A percentile compares a stretch with the other conserved stretches of the same genome.
phyloP scores from a whole-genome alignment of 1,140 invertebrate genomes.

The Mactra quadrangularis region DNA sequence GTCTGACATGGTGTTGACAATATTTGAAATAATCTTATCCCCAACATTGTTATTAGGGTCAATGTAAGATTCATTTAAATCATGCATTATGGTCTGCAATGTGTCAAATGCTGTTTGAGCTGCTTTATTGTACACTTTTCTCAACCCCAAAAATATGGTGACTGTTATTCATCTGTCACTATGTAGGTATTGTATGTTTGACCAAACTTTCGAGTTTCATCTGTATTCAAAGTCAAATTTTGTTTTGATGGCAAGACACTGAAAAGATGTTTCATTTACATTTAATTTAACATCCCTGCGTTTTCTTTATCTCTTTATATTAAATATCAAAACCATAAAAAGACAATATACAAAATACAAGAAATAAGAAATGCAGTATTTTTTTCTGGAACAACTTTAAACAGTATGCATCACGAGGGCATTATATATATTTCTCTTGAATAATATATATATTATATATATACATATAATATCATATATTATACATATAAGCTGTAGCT shows the following conservation, averaged over 20 bases:
- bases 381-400: no score
- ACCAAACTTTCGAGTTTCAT: conserved; percentile 64
- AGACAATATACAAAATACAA: no score
- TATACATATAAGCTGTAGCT: no score
- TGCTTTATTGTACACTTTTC: conserved; percentile 56
- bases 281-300: no score
- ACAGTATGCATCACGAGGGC: no score
- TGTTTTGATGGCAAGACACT: conserved; percentile 31
- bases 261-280: no score
- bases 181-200: conserved; percentile 51
- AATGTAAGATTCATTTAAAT: conserved; percentile 19
- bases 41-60: conserved; percentile 30
- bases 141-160: conserved; percentile 44
- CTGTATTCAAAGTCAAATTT: conserved; percentile 53
- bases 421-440: no score
- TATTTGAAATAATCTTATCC: conserved; percentile 46
- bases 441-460: no score
- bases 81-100: conserved; percentile 49
- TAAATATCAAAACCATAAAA: no score
- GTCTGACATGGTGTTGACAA: conserved; percentile 50
- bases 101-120: conserved; percentile 50
- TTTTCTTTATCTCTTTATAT: no score
- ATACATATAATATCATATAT: no score
- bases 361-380: no score
- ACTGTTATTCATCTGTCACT: conserved; percentile 31